Evolutionary conservation across 2,888 invertebrate genomes (phyloP).

Genomic region (Cremastobaeus sp.): DNA sequence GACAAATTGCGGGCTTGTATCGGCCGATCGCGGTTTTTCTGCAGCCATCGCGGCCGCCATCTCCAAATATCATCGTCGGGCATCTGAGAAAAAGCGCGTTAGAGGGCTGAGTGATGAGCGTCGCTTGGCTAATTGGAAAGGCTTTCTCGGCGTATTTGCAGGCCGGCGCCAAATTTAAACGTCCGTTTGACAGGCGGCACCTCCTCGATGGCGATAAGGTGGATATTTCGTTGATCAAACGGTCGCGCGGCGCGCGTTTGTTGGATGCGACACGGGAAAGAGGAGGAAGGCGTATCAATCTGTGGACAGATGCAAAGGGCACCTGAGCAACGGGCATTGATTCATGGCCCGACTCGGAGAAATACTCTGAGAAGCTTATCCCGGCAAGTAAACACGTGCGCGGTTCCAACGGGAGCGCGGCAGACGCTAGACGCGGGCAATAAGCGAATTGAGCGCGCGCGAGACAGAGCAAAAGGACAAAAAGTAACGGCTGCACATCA

Average conservation of each 20-base stretch:
- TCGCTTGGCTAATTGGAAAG: constrained; percentile 8
- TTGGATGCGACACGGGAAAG: constrained; percentile 34
- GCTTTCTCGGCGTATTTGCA: neutral
- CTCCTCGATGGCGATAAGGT: constrained; percentile 30
- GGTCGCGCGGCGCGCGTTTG: constrained; percentile 24
- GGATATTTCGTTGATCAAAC: constrained; percentile 35
- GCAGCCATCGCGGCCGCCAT: too few relatives aligned
- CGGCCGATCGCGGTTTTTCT: too few relatives aligned
- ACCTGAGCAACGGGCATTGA: constrained; percentile 56
- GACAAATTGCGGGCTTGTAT: too few relatives aligned
- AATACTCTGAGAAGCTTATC: constrained; percentile 53
- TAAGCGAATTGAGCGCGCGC: constrained; percentile 13
- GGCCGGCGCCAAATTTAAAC: constrained; percentile 27
- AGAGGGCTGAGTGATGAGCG: constrained; percentile 17
- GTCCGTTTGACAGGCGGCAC: constrained; percentile 27
- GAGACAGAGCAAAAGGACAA: neutral
- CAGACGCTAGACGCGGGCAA: constrained; percentile 26
- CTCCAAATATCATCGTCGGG: too few relatives aligned
- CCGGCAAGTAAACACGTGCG: constrained; percentile 50
- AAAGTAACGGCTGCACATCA: constrained; percentile 57
- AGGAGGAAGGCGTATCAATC: constrained; percentile 45
- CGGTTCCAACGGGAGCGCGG: constrained; percentile 26
- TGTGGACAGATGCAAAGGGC: constrained; percentile 54
- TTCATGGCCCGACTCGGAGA: constrained; percentile 55
- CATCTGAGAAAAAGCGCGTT: too few relatives aligned